phyloP scores from a whole-genome alignment of 1,140 invertebrate species.

The Drosophila murphyi region DNA sequence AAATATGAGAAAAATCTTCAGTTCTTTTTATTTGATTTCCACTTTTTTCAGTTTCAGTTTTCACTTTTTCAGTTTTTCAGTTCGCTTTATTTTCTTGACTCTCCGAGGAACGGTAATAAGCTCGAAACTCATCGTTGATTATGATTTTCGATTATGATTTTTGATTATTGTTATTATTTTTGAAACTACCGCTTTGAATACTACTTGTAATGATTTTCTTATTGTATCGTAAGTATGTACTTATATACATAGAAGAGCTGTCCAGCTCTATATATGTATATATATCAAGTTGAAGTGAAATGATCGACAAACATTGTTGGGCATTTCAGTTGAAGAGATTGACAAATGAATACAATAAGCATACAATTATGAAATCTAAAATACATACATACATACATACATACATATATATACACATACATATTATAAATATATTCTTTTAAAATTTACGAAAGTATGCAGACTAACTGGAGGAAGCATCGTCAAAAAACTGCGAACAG shows the following conservation, averaged over 20 bases:
- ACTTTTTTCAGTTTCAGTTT: constrained; percentile 40
- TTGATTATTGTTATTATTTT: constrained; percentile 8
- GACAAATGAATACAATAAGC: constrained; percentile 41
- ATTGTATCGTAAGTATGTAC: constrained; percentile 28
- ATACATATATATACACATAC: constrained; percentile 32
- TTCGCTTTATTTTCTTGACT: neutral
- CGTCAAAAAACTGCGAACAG: constrained; percentile 22
- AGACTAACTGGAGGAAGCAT: constrained; percentile 20
- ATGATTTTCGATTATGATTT: neutral
- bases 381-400: constrained; percentile 35
- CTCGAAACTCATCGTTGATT: constrained; percentile 6
- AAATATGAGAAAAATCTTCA: constrained; percentile 54
- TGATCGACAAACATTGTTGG: constrained; percentile 15
- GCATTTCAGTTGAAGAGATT: constrained; percentile 26
- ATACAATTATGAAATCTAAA: constrained; percentile 32
- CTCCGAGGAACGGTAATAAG: neutral
- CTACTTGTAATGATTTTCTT: constrained; percentile 33
- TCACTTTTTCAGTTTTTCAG: constrained; percentile 13
- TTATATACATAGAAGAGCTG: neutral
- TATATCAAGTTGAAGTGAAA: constrained; percentile 31
- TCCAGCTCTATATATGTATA: neutral
- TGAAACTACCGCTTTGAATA: constrained; percentile 32
- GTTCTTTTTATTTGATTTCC: constrained; percentile 53
- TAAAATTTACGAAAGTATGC: constrained; percentile 73
- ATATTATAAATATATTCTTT: constrained; percentile 79